Percentiles rank a stretch among this genome's conserved stretches.
Conservation (phyloP, 2,888 invertebrate genomes). For the Rhopalosiphum nymphaeae region DNA sequence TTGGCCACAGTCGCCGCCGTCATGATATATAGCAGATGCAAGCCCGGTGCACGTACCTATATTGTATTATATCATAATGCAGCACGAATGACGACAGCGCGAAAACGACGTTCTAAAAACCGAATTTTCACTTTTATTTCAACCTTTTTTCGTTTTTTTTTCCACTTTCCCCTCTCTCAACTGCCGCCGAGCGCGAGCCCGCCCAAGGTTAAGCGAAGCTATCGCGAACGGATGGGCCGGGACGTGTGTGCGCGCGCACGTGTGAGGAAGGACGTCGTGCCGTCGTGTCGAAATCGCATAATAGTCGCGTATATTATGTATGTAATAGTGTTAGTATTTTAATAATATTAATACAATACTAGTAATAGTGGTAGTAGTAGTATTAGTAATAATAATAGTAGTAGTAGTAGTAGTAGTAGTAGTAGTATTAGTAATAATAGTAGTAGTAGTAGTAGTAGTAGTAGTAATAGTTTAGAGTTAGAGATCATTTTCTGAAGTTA, state of each 20-base stretch:
- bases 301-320: neutral
- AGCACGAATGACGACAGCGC: neutral
- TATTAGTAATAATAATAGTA: neutral
- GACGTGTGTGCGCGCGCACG: neutral
- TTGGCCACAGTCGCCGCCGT: neutral
- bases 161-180: constrained; percentile 48
- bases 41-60: neutral
- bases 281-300: constrained; percentile 40
- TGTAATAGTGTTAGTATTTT: neutral
- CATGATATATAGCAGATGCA: neutral
- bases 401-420: neutral
- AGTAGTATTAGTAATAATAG: neutral
- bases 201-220: constrained; percentile 47
- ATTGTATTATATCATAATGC: neutral
- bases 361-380: neutral
- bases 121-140: constrained; percentile 57
- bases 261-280: neutral
- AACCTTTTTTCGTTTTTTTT: constrained; percentile 12
- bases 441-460: neutral
- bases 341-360: neutral
- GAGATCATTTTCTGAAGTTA: constrained; percentile 34
- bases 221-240: neutral
- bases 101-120: neutral
- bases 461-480: neutral
- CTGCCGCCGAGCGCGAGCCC: neutral